Percentiles rank a stretch among this genome's conserved stretches.
Conservation (phyloP, 2,888 invertebrate species). For the Apotomis betuletana region DNA sequence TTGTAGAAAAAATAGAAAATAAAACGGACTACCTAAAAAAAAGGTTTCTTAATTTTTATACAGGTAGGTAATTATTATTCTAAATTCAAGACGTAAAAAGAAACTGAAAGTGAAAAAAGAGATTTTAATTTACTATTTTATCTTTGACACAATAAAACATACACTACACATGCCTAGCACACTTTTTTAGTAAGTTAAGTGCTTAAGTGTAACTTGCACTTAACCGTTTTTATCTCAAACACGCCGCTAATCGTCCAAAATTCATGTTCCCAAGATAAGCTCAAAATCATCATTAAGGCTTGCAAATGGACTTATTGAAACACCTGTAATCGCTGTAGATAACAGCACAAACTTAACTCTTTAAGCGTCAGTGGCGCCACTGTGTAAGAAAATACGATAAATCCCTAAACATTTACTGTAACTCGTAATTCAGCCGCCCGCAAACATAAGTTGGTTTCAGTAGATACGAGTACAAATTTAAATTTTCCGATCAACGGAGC, state of each 20-base stretch:
- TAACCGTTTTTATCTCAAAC: constrained; percentile 23
- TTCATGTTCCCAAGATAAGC: constrained; percentile 48
- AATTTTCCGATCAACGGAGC: not conserved
- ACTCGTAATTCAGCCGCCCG: constrained; percentile 12
- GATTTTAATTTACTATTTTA: too few relatives aligned
- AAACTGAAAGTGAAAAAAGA: too few relatives aligned
- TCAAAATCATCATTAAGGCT: constrained; percentile 52
- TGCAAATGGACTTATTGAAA: constrained; percentile 52
- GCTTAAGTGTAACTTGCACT: constrained; percentile 19
- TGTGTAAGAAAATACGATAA: not conserved
- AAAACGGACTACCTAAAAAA: too few relatives aligned
- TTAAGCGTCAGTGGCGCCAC: constrained; percentile 1
- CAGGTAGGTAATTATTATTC: too few relatives aligned
- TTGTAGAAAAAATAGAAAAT: too few relatives aligned
- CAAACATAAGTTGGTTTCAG: constrained; percentile 15
- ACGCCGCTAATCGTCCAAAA: constrained; percentile 38
- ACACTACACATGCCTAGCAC: not conserved
- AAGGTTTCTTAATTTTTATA: too few relatives aligned
- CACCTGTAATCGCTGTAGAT: constrained; percentile 47
- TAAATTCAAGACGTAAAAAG: too few relatives aligned
- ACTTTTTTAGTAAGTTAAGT: not conserved
- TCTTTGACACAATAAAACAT: not conserved
- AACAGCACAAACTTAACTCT: constrained; percentile 11
- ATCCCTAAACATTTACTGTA: constrained; percentile 3
- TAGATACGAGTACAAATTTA: constrained; percentile 15